Conservation (phyloP, 2,797 vertebrate species). For the Vultur gryphus region DNA sequence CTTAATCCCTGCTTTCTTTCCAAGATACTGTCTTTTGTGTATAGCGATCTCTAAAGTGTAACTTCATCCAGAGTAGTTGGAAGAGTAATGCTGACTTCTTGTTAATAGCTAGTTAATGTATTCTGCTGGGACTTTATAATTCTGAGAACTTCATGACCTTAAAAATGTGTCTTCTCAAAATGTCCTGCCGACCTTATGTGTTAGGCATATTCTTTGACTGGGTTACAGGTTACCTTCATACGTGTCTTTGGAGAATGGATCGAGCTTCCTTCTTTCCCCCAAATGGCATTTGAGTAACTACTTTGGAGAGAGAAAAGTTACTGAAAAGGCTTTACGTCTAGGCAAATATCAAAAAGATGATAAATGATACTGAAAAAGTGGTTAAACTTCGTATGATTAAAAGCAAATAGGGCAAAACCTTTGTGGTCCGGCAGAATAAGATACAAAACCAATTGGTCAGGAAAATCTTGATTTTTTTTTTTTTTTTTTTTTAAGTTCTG, state of each 20-base stretch:
- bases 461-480: background rate
- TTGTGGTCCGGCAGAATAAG: background rate
- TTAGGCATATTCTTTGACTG: background rate
- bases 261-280: background rate
- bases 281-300: background rate
- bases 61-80: background rate
- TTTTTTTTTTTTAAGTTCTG: background rate
- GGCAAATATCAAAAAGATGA: background rate
- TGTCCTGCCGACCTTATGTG: background rate
- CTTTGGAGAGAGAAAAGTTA: background rate
- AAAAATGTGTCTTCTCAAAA: background rate
- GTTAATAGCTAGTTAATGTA: background rate
- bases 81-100: background rate
- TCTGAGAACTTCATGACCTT: background rate
- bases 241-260: background rate
- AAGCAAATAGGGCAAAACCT: background rate
- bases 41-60: background rate
- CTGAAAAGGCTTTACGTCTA: background rate
- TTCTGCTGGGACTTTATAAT: background rate
- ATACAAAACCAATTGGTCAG: background rate
- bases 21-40: background rate
- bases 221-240: background rate
- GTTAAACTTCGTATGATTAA: background rate
- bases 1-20: background rate
- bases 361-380: background rate